Base-by-base conservation (phyloP, 1,140 invertebrate species). In the Pseudomyrmex sp. region DNA sequence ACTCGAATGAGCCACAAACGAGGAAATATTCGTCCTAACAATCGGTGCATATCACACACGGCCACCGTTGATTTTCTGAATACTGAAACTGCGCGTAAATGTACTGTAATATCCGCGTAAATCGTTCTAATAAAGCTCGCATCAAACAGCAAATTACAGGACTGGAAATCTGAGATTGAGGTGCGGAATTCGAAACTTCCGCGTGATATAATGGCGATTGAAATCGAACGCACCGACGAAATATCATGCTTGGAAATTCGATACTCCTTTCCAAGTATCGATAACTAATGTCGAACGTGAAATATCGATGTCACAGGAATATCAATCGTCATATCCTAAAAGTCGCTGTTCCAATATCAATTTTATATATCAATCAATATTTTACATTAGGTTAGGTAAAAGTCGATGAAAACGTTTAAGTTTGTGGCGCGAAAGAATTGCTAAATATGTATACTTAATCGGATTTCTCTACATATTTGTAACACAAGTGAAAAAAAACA, bases 171-270 rank as follows among this genome's bases (percentile, higher is more conserved):
- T 35, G 66, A 80, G 76, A 80, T 79, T 35, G 20, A 65, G 48
- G 12, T n/a, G 12, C 54, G 54, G 54, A 80, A 80, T 70, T 72
- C 56, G 76, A 80, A 59, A 80, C 76, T 72, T 50, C 66, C 54
- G 44, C 12, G 54, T 50, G 65, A 58, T 68, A 77, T 18, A 52
- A 68, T 20, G 74, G 61, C 9, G 48, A 77, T 56, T 54, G 63
- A 77, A 77, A 69, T 69, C 61, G 63, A 77, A 68, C 50, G 63
- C 62, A 66, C 48, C 48, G 48, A 26, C 20, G 50, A 63, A 69
- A 63, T 75, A 77, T 77, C 63, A 15, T 10, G 8, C 23, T 7
- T 7, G 7, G 76, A 72, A 50, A 80, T 72, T 26, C 44, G 76
- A 80, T 72, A 80, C 20, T 52, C n/a, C 44, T 80, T 48, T 35